Evolutionary conservation across 2,797 vertebrate species (phyloP).

Genomic region (Pampus argenteus): DNA sequence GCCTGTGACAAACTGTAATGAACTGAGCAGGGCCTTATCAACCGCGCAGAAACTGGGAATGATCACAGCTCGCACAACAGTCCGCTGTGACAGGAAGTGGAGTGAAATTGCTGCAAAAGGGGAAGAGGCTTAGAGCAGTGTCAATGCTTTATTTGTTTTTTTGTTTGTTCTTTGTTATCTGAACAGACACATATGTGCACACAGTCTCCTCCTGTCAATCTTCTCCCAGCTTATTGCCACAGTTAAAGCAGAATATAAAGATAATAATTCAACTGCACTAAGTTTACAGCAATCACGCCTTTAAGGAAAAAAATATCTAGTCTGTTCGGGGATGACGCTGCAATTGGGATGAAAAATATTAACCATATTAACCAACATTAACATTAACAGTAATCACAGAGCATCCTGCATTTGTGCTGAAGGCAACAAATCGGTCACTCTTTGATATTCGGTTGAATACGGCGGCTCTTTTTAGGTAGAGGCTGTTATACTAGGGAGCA

Average conservation of each 20-base stretch:
- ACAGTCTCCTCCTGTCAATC: conserved; percentile 20
- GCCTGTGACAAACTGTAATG: conserved; percentile 73
- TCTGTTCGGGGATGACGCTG: not conserved
- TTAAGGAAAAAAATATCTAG: too few relatives aligned
- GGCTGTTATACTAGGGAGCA: conserved; percentile 51
- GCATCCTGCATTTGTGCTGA: conserved; percentile 10
- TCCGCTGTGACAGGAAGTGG: conserved; percentile 33
- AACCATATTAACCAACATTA: conserved; percentile 10
- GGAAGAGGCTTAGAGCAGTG: conserved; percentile 23
- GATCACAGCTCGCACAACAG: conserved; percentile 56
- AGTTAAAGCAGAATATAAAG: conserved; percentile 13
- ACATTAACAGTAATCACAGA: conserved; percentile 10
- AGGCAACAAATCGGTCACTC: conserved; percentile 39
- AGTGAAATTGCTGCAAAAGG: conserved; percentile 27
- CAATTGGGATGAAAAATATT: conserved; percentile 18
- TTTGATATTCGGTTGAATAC: conserved; percentile 51
- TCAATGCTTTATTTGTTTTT: conserved; percentile 8
- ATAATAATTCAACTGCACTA: not conserved
- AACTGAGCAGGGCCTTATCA: conserved; percentile 74
- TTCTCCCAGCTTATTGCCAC: conserved; percentile 8
- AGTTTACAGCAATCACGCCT: not conserved
- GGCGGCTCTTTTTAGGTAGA: conserved; percentile 47
- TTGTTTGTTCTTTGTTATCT: conserved; percentile 26
- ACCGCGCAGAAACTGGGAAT: conserved; percentile 59
- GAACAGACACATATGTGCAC: conserved; percentile 17